phyloP scores from a whole-genome alignment of 2,888 invertebrate genomes.

The Crematogaster levior region DNA sequence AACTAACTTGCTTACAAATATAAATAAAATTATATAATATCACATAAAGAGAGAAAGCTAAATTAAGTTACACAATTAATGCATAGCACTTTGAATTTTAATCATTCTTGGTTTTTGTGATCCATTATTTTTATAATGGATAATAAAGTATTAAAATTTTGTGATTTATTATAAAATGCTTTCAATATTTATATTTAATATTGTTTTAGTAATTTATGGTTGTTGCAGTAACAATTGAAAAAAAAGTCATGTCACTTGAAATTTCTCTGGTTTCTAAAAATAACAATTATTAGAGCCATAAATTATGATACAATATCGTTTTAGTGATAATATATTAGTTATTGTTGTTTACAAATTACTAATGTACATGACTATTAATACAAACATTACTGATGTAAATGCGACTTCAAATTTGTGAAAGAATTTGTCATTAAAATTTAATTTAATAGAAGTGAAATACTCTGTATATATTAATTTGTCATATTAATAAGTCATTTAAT shows the following conservation, averaged over 20 bases:
- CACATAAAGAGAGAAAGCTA: background rate
- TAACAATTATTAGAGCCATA: background rate
- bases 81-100: background rate
- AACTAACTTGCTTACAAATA: no score
- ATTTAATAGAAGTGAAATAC: constrained; percentile 20
- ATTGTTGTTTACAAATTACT: constrained; percentile 31
- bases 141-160: background rate
- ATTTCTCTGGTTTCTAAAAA: background rate
- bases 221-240: background rate
- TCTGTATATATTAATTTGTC: constrained; percentile 32
- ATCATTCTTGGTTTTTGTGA: background rate
- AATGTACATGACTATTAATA: constrained; percentile 6
- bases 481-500: constrained; percentile 28
- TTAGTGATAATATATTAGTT: background rate
- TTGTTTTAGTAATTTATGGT: background rate
- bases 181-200: background rate
- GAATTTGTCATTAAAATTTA: constrained; percentile 25
- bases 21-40: no score
- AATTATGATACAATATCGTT: constrained; percentile 4
- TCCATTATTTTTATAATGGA: background rate
- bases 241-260: background rate
- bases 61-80: background rate
- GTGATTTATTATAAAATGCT: constrained; percentile 12
- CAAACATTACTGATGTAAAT: background rate
- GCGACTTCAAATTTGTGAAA: constrained; percentile 38